Evolutionary conservation across 2,113 vertebrate genomes (phyloP), one percentile per base, ranked within the genome.

Genomic region (Pseudopodoces humilis): DNA sequence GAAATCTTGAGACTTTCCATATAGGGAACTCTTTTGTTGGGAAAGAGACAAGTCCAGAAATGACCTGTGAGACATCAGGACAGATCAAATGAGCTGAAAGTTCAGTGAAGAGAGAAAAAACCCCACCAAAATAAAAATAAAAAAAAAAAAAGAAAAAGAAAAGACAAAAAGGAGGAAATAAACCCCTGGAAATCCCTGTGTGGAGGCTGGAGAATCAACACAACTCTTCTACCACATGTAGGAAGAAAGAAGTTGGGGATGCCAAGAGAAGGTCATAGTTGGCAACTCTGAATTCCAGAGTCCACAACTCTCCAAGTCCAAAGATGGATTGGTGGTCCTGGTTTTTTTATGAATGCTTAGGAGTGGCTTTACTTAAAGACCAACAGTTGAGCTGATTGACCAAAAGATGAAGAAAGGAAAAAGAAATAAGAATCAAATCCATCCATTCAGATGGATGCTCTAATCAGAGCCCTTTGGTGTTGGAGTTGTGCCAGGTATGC

Each of bases 161-260:
- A 74, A 43, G 25, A 30, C 3, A 56, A 1, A 3, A 30, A 64
- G 33, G 23, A 69, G 13, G 20, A 53, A 60, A 55, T 20, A 2
- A 83, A 30, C 4, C 15, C n/a, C 44, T 39, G 56, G 21, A 31
- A 31, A 37, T 6, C 37, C 17, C 44, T 15, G 16, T 3, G 3
- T 13, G 35, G 44, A 53, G 11, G n/a, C 56, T 44, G 39, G 56
- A 43, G 30, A 69, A 53, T 24, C 46, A 27, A 47, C 50, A 39
- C 1, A 2, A 21, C 31, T 83, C 68, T 31, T 60, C 41, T 24
- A 67, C 4, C 6, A 9, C 2, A 0, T 7, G 23, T 1, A 55
- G 19, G 2, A 64, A 67, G 13, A 37, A 58, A 12, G 28, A 64
- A 49, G 31, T 8, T 6, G 8, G 28, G 17, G 39, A 53, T 44